Conservation (phyloP, 2,113 vertebrate genomes). For the Coryphaenoides rupestris region DNA sequence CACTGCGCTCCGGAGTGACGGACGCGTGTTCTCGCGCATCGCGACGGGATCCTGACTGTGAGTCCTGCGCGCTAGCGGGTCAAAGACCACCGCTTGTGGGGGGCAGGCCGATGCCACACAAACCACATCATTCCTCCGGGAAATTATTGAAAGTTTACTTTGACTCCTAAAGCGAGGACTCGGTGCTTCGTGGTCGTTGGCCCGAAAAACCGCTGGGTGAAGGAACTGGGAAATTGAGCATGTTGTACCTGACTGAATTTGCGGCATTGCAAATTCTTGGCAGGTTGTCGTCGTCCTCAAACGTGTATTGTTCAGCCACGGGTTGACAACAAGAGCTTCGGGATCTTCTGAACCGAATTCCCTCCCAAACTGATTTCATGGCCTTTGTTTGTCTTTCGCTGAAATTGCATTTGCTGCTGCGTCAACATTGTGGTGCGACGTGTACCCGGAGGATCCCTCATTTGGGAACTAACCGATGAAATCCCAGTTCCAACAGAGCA, state of each 20-base stretch:
- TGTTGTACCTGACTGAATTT: slow-evolving; percentile 53
- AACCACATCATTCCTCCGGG: slow-evolving; percentile 35
- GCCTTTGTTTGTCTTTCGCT: too few species aligned
- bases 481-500: too few species aligned
- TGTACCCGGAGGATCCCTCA: too few species aligned
- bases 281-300: slow-evolving; percentile 44
- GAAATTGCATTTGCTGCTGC: too few species aligned
- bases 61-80: slow-evolving; percentile 33
- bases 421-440: too few species aligned
- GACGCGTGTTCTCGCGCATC: slow-evolving; percentile 27
- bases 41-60: slow-evolving; percentile 39
- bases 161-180: too few species aligned
- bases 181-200: too few species aligned
- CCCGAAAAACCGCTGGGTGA: background rate
- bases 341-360: too few species aligned
- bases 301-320: slow-evolving; percentile 30
- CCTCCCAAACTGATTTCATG: too few species aligned
- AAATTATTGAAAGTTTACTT: too few species aligned
- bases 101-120: slow-evolving; percentile 39
- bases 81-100: slow-evolving; percentile 55
- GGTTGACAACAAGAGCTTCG: slow-evolving; percentile 46
- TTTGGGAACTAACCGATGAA: too few species aligned
- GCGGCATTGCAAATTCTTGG: slow-evolving; percentile 34
- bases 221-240: slow-evolving; percentile 31
- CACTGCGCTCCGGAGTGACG: slow-evolving; percentile 20